These are phyloP conservation scores for Pogoniulus pusillus DNA, from an alignment of 2,797 vertebrate genomes.

Conservation along the genomic window DNA sequence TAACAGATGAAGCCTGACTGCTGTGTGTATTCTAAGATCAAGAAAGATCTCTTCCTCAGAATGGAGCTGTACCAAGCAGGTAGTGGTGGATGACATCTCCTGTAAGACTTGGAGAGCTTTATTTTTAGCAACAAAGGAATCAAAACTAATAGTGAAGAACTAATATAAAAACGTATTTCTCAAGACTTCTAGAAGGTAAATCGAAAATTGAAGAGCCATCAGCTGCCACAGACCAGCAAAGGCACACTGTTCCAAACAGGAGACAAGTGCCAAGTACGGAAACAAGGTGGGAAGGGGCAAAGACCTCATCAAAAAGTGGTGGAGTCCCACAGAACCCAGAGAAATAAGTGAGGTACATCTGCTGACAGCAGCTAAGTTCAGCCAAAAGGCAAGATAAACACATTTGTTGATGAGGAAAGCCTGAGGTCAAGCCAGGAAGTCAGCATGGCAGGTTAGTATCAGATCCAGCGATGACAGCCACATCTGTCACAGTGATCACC, in stretches of 20 bases:
- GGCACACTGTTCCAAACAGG: background rate
- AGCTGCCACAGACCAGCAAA: background rate
- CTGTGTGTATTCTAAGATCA: background rate
- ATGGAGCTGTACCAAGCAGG: background rate
- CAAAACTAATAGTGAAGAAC: background rate
- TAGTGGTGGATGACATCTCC: background rate
- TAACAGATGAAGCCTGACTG: background rate
- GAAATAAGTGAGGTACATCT: background rate
- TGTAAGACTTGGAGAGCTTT: background rate
- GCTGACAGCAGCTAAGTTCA: background rate
- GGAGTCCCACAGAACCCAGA: background rate
- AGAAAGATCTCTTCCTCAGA: background rate
- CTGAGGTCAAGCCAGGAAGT: background rate
- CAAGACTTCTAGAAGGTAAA: background rate
- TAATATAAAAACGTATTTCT: background rate
- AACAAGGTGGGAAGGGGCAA: background rate
- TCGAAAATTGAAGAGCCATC: background rate
- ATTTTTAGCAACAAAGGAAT: background rate
- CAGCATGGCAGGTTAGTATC: background rate
- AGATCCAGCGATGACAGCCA: background rate
- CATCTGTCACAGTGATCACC: background rate
- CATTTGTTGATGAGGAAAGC: background rate
- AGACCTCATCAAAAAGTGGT: background rate
- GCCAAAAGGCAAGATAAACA: background rate
- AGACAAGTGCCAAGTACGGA: background rate